Conservation (phyloP, 92 coral and sea anemone genomes). For the Palythoa caribaeorum region DNA sequence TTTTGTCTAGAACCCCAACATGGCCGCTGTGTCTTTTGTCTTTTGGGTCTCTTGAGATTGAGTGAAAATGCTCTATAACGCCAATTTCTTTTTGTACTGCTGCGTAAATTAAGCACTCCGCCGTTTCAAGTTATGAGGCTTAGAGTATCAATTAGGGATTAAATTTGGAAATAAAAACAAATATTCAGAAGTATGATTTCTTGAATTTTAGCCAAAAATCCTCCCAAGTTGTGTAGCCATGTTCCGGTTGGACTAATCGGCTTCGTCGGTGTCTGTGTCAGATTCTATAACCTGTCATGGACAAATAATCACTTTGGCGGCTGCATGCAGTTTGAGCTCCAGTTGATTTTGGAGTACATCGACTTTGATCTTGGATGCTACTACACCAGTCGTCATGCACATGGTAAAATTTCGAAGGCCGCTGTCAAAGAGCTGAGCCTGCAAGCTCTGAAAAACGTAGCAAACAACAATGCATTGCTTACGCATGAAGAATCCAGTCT, state of each 20-base stretch:
- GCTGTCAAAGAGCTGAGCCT: neutral
- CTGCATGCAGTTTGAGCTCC: slow-evolving; percentile 29
- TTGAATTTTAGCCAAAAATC: slow-evolving; percentile 33
- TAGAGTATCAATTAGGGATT: no score
- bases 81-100: no score
- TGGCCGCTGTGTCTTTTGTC: no score
- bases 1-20: no score
- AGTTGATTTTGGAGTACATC: slow-evolving; percentile 29
- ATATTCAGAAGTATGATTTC: neutral
- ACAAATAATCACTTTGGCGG: slow-evolving; percentile 37
- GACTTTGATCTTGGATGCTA: slow-evolving; percentile 31
- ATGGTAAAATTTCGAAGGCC: slow-evolving; percentile 1
- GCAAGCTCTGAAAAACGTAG: neutral
- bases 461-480: neutral
- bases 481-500: neutral
- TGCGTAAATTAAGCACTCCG: no score
- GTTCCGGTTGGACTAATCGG: slow-evolving; percentile 41
- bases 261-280: slow-evolving; percentile 23
- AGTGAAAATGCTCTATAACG: no score
- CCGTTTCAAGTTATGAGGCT: no score
- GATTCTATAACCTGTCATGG: slow-evolving; percentile 42
- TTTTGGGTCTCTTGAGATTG: no score
- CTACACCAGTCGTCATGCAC: neutral
- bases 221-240: slow-evolving; percentile 36
- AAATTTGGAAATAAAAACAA: no score